Conservation (phyloP, 2,113 vertebrate species). For the Pseudonaja textilis region DNA sequence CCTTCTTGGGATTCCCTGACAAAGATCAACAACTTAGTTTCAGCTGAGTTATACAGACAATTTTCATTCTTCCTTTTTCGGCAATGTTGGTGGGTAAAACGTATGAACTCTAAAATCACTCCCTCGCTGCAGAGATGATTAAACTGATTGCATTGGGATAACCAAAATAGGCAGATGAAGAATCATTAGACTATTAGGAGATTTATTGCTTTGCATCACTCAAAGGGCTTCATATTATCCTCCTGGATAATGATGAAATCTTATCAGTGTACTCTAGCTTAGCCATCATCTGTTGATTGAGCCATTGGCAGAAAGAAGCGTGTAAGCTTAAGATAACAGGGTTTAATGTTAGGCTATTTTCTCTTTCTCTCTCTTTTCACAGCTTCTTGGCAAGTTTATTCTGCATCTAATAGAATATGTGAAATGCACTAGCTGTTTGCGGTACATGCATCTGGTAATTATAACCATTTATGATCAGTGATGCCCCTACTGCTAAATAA, state of each 20-base stretch:
- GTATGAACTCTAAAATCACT: background rate
- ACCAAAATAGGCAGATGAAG: background rate
- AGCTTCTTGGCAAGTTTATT: background rate
- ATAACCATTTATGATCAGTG: background rate
- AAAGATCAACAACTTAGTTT: background rate
- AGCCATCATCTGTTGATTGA: background rate
- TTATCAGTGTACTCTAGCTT: background rate
- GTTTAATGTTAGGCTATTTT: background rate
- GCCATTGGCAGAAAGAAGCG: background rate
- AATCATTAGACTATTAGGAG: background rate
- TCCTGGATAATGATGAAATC: background rate
- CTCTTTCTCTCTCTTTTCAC: background rate
- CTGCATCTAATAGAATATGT: background rate
- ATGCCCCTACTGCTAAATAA: too few species aligned
- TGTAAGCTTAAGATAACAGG: background rate
- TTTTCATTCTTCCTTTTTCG: background rate
- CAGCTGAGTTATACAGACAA: background rate
- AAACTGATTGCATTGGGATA: background rate
- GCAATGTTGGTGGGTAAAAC: background rate
- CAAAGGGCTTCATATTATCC: background rate
- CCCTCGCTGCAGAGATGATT: background rate
- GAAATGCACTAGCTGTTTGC: background rate
- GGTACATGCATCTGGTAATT: background rate
- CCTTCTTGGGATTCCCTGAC: background rate
- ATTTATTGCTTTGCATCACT: background rate